A percentile compares a stretch with the other conserved stretches of the same genome.
phyloP scores from a whole-genome alignment of 2,113 vertebrate genomes.

The Parotia lawesii region DNA sequence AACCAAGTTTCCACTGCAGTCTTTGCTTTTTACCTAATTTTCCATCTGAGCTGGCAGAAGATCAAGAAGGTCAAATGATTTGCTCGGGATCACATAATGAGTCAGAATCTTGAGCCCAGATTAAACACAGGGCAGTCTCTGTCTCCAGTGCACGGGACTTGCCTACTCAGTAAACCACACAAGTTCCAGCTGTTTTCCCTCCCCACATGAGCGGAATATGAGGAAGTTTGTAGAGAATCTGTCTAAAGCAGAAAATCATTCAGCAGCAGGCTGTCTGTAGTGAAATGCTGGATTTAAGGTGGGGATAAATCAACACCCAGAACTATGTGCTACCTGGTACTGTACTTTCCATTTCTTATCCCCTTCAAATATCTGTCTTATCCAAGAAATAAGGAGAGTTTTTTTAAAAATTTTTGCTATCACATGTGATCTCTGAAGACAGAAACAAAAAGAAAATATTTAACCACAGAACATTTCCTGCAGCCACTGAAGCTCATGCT shows the following conservation, averaged over 20 bases:
- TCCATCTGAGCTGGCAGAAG: slow-evolving; percentile 57
- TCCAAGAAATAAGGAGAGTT: neutral
- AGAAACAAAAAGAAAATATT: neutral
- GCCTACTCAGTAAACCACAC: slow-evolving; percentile 7
- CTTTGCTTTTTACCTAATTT: slow-evolving; percentile 46
- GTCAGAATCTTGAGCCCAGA: slow-evolving; percentile 46
- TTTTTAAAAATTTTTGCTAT: neutral
- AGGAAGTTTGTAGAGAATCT: slow-evolving; percentile 56
- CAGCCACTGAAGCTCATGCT: neutral
- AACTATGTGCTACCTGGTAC: neutral
- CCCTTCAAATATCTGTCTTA: neutral
- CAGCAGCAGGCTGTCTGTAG: neutral
- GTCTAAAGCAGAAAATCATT: slow-evolving; percentile 9
- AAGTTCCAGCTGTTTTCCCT: slow-evolving; percentile 20
- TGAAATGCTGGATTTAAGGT: neutral
- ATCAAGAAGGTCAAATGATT: slow-evolving; percentile 45
- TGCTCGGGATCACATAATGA: slow-evolving; percentile 27
- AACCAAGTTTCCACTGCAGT: slow-evolving; percentile 17
- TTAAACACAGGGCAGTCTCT: neutral
- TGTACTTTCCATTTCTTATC: neutral
- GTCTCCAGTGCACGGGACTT: neutral
- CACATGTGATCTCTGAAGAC: neutral
- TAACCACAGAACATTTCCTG: neutral
- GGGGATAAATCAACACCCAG: neutral
- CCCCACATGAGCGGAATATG: slow-evolving; percentile 9